Evolutionary conservation across 2,888 invertebrate genomes (phyloP).

Genomic region (Julus scanicus): DNA sequence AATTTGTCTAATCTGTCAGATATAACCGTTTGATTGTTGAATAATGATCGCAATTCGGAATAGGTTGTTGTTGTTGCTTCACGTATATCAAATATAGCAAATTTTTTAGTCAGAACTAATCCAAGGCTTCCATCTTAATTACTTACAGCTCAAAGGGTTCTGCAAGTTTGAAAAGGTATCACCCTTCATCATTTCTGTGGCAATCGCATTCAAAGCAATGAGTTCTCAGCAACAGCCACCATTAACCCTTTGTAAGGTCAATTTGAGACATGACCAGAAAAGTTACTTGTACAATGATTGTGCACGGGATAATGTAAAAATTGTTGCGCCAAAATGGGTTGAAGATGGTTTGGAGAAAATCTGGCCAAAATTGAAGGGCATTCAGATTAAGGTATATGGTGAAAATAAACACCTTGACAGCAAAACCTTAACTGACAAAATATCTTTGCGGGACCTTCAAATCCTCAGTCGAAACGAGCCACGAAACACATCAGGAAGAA

Average conservation of each 20-base stretch:
- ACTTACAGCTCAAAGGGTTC: neutral
- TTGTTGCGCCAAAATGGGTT: neutral
- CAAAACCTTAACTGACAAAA: neutral
- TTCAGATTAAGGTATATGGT: neutral
- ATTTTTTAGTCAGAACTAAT: too few relatives aligned
- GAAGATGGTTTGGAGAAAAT: constrained; percentile 10
- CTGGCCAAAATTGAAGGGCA: neutral
- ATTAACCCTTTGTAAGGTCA: neutral
- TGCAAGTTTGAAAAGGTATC: neutral
- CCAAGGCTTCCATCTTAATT: too few relatives aligned
- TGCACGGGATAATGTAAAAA: neutral
- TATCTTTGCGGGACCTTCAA: constrained; percentile 3
- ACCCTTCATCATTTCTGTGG: neutral
- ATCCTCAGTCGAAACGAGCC: constrained; percentile 40
- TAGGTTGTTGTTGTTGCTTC: too few relatives aligned
- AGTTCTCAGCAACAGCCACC: constrained; percentile 14
- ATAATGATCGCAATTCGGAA: too few relatives aligned
- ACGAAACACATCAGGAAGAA: neutral
- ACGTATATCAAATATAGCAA: too few relatives aligned
- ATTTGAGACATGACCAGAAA: constrained; percentile 9
- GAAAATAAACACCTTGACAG: neutral
- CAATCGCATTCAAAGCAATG: neutral
- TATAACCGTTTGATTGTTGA: too few relatives aligned
- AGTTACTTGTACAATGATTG: neutral
- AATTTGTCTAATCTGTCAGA: too few relatives aligned